Evolutionary conservation across 92 coral and sea anemone species (phyloP), one percentile per base, ranked within the genome.

Genomic region (Parazoanthus darwini): DNA sequence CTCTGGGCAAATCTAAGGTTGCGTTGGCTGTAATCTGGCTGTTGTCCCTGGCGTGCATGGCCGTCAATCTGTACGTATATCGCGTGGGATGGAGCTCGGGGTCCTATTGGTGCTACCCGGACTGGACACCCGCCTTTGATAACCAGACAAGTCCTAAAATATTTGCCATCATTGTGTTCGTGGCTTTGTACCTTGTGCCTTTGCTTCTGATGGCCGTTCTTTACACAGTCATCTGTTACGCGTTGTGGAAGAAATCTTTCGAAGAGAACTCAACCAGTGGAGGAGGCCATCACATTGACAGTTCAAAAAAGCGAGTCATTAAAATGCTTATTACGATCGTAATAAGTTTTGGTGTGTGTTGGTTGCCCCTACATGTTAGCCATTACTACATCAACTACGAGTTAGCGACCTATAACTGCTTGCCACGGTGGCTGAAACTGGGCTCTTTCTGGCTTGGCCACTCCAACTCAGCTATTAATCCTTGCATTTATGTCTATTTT

Each of bases 371-470:
- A 2, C 98, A 95, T 80, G 59, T 88, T 80, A 90, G 94, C 23
- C 98, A 97, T 91, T 97, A 93, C 71, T 87, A 88, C 90, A 97
- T 97, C 80, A 92, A 93, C 86, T 97, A 92, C 88, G 94, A 94
- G 39, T 43, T 79, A 20, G 42, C 85, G 83, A 91, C 96, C 59
- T 97, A 79, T 82, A 16, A 3, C 22, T 97, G 98, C 48, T 78
- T 91, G 85, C 94, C 93, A 23, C 13, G 46, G 20, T 85, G 67
- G 86, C 42, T 95, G 7, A 81, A 88, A 6, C 10, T 93, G 74
- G 20, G 92, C n/a, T 93, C 93, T 0, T 93, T 95, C 80, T 95
- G 96, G 96, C 88, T 95, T 22, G 98, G 98, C 1, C 98, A 95
- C 13, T 96, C 98, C n/a, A 95, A 95, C 78, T 93, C 96, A 11